Percentiles rank a stretch among this genome's conserved stretches.
phyloP scores from a whole-genome alignment of 2,888 invertebrate species.

The Seladonia tumulorum region DNA sequence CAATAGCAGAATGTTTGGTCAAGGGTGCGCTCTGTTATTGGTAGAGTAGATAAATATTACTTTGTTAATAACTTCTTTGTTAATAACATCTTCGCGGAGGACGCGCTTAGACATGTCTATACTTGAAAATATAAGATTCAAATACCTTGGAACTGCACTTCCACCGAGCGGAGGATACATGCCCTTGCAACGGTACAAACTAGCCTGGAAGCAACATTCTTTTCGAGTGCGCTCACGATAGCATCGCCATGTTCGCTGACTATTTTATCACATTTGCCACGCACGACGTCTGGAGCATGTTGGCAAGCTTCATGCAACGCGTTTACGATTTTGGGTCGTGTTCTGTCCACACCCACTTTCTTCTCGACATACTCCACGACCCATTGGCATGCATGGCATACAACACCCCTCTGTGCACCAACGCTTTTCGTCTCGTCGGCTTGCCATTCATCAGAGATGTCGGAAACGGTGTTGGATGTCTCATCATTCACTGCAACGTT shows the following conservation, averaged over 20 bases:
- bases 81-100: too few relatives aligned
- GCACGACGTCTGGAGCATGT: accelerated
- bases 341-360: neutral
- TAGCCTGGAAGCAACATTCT: neutral
- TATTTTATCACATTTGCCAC: accelerated
- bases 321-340: neutral
- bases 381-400: neutral
- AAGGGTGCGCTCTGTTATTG: too few relatives aligned
- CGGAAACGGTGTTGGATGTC: too few relatives aligned
- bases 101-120: too few relatives aligned
- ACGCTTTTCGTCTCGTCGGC: neutral
- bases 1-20: too few relatives aligned
- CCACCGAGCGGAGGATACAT: too few relatives aligned
- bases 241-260: neutral
- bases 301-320: neutral
- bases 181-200: neutral
- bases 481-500: too few relatives aligned
- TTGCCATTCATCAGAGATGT: neutral
- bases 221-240: neutral
- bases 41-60: too few relatives aligned
- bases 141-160: neutral
- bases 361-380: neutral
- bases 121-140: neutral
- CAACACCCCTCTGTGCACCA: neutral
- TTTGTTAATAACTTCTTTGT: too few relatives aligned